A percentile compares a stretch with the other conserved stretches of the same genome.
Evolutionary conservation across 1,140 invertebrate genomes (phyloP).

Genomic region (Anthonomus grandis): DNA sequence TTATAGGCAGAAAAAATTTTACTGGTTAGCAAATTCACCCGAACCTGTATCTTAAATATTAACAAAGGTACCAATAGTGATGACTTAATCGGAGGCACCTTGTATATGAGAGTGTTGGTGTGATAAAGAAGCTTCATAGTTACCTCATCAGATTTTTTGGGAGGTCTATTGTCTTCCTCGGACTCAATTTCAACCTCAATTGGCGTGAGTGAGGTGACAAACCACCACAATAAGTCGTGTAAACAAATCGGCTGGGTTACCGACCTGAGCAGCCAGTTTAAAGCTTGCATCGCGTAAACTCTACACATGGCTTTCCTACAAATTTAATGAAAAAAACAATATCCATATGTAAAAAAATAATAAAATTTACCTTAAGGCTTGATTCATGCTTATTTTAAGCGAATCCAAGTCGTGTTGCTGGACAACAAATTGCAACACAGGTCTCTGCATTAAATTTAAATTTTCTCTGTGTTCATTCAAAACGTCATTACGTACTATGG

Average conservation of each 20-base stretch:
- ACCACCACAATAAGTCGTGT: conserved; percentile 95
- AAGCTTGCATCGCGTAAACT: conserved; percentile 84
- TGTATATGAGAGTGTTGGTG: too few species aligned
- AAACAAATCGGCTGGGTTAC: conserved; percentile 87
- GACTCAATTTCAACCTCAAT: conserved; percentile 47
- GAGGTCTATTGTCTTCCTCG: conserved; percentile 54
- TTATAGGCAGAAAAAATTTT: too few species aligned
- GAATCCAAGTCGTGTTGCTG: conserved; percentile 82
- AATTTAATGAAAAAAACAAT: conserved; percentile 6
- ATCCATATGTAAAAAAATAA: background rate
- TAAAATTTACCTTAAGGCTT: conserved; percentile 57
- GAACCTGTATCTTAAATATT: too few species aligned
- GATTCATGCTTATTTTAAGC: conserved; percentile 77
- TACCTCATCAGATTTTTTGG: conserved; percentile 53
- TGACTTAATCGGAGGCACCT: too few species aligned
- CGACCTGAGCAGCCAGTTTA: conserved; percentile 91
- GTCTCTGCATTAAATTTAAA: conserved; percentile 56
- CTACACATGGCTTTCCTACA: conserved; percentile 75
- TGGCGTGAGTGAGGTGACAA: conserved; percentile 71
- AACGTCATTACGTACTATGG: conserved; percentile 33
- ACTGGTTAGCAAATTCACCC: too few species aligned
- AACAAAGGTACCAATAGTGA: too few species aligned
- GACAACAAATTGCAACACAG: conserved; percentile 79
- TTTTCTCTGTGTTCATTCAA: conserved; percentile 43
- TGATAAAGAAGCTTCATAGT: too few species aligned